Base-by-base conservation (phyloP, 2,888 invertebrate species). In the Athetis lepigone region DNA sequence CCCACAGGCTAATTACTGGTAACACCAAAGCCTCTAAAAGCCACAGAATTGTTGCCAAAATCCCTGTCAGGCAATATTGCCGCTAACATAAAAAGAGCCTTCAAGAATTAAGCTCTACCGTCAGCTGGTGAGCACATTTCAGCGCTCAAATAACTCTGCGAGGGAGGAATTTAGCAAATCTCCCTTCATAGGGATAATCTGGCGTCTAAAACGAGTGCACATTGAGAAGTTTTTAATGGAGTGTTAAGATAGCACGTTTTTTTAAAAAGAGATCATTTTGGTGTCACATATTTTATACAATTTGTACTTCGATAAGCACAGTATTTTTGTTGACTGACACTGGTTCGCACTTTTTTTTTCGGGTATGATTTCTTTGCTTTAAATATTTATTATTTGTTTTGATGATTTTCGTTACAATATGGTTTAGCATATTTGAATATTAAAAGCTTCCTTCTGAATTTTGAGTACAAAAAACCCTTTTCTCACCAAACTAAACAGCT, bases 131-230 rank as follows among this genome's bases (percentile, higher is more conserved):
- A 56, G 58, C 68, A 72, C 75, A 71, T 74, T 75, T 70, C 50
- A 57, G 54, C 42, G 66, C 55, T 70, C 58, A 58, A 72, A 68
- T 72, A 76, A 68, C 63, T 67, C 63, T 55, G 59, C 40, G 58
- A 23, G 51, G 51, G 37, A 58, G 52, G 59, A 55, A 76, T 75
- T 75, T 58, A 54, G 29, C 49, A 71, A 76, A 74, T 71, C 76
- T 70, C 67, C 72, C 62, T 76, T 57, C 59, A 65, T 75, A 71
- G 29, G 62, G 77, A 75, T 75, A 76, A 76, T 75, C 74, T 71
- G 62, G 29, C 66, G 39, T 46, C 75, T 56, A 66, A 54, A 75
- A 65, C 33, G 56, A 57, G 50, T 33, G 49, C 25, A n/a, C 52
- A 55, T n/a, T 18, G 43, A 5, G 9, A 43, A 33, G 39, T 63